Base-by-base conservation (phyloP, 2,888 invertebrate species). In the Euproctis similis region DNA sequence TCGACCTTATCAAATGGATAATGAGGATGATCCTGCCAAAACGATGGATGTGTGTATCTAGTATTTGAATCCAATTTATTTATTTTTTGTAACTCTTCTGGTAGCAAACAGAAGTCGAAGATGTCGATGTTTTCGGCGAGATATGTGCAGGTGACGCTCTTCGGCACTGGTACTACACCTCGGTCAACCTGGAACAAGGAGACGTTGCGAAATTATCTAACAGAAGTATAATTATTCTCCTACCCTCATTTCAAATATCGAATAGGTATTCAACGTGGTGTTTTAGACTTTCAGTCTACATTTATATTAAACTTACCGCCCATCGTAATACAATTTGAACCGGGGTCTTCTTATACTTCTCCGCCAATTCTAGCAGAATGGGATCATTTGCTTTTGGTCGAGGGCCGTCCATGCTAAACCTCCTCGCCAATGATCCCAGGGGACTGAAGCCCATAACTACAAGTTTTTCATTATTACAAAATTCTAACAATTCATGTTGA, bases 381-480 rank as follows among this genome's bases (percentile, higher is more conserved):
- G 86, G 78, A 26, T 89, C 84, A 9, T 85, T 77, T 10, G 64
- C 39, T 33, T 85, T 84, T 0, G 86, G 86, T 0, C 89, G 87
- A 2, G 72, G 61, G 7, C 82, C 69, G 21, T 63, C 53, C 8
- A 63, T 53, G 0, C 75, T 73, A 34, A 74, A 78, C 5, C 78
- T 64, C 27, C 64, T 68, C 1, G 89, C 88, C 8, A 81, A 40
- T 1, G 87, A 74, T 0, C 91, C 92, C 8, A 93, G 76, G 0
- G 92, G 92, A 42, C 89, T 88, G 64, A 89, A 93, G 0, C 73
- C 92, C 74, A 81, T 89, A 34, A 93, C 74, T 1, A 82, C 69
- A 10, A 94, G 86, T 7, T 77, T 85, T 18, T 86, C 67, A 3
- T 81, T 60, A 21, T 85, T 85, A 44, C 92, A 89, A 41, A 86